Evolutionary conservation across 2,113 vertebrate species (phyloP).

Genomic region (Sander lucioperca): DNA sequence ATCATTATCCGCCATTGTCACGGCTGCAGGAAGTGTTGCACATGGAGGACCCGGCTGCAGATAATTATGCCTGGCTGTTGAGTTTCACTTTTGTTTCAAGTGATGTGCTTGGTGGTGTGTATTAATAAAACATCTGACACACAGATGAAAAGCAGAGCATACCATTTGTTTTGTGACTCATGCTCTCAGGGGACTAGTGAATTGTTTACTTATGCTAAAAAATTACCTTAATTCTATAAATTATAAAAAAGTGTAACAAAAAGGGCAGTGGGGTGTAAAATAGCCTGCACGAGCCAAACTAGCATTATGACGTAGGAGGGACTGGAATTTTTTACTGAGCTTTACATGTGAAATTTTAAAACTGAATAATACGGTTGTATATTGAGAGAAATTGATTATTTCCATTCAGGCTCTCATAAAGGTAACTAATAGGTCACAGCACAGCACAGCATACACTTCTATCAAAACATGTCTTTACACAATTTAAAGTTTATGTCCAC

Average conservation of each 20-base stretch:
- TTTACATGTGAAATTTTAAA: conserved; percentile 11
- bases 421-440: neutral
- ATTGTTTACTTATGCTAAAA: conserved; percentile 37
- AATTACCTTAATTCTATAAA: conserved; percentile 52
- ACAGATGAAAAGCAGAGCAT: conserved; percentile 52
- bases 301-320: neutral
- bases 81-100: conserved; percentile 60
- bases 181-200: conserved; percentile 31
- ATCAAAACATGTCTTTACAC: neutral
- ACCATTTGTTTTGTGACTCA: conserved; percentile 62
- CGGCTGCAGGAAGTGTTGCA: conserved; percentile 51
- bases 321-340: neutral
- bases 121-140: conserved; percentile 73
- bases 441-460: neutral
- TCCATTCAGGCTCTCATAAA: conserved; percentile 20
- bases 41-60: conserved; percentile 38
- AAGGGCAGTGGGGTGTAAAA: conserved; percentile 6
- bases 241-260: conserved; percentile 45
- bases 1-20: conserved; percentile 68
- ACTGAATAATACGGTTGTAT: neutral
- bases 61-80: conserved; percentile 62
- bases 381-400: neutral
- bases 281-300: neutral
- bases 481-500: neutral
- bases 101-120: conserved; percentile 55